Evolutionary conservation across 2,113 vertebrate species (phyloP).

Genomic region (Australoheros scitulus): DNA sequence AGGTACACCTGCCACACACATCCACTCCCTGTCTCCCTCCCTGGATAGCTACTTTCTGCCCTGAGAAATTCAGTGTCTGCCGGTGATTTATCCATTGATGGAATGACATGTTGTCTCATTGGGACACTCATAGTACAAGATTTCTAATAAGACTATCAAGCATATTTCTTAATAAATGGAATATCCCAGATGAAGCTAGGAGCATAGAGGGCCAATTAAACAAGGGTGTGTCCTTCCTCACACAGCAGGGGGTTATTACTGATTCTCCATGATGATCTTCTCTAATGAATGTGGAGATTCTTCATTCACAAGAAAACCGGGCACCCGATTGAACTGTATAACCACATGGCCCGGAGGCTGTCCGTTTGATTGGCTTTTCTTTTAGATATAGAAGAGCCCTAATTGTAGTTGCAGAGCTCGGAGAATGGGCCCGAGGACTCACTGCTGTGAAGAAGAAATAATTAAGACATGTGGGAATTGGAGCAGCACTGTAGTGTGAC

Average conservation of each 20-base stretch:
- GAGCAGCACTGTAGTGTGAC: conserved; percentile 5
- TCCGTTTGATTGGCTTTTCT: not conserved
- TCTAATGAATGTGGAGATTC: not conserved
- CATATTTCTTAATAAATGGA: not conserved
- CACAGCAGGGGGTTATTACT: not conserved
- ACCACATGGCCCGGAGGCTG: not conserved
- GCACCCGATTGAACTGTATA: not conserved
- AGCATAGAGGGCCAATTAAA: conserved; percentile 9
- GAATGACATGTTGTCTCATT: not conserved
- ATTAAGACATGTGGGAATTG: conserved; percentile 56
- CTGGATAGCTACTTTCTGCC: not conserved
- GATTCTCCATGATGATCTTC: not conserved
- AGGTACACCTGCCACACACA: not conserved
- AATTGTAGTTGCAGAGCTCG: not conserved
- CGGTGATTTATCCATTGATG: not conserved
- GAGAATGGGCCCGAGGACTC: not conserved
- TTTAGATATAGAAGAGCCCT: not conserved
- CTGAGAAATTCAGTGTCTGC: not conserved
- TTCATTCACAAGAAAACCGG: not conserved
- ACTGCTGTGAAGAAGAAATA: conserved; percentile 32
- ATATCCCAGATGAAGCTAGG: not conserved
- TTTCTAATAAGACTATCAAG: not conserved
- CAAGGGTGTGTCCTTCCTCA: not conserved
- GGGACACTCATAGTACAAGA: not conserved
- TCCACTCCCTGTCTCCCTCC: not conserved